Percentiles rank a stretch among this genome's conserved stretches.
Evolutionary conservation across 2,888 invertebrate genomes (phyloP).

Genomic region (Pammene aurita): DNA sequence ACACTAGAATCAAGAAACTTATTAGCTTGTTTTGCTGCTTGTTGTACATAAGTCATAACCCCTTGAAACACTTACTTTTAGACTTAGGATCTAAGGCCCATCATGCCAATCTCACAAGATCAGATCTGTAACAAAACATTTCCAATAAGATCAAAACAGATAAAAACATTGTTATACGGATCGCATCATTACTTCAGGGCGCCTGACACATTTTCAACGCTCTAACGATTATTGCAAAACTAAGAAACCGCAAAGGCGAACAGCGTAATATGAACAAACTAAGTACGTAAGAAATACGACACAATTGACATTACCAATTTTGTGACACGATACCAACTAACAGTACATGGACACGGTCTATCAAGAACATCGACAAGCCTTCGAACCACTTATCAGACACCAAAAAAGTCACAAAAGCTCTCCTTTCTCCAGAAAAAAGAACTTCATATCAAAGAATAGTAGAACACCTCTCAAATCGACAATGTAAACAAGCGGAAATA

Average conservation of each 20-base stretch:
- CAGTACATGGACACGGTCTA: constrained; percentile 65
- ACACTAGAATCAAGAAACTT: not conserved
- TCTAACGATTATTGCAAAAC: constrained; percentile 80
- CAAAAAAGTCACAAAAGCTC: constrained; percentile 63
- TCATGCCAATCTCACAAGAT: constrained; percentile 46
- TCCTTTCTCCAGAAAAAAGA: constrained; percentile 66
- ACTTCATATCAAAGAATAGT: constrained; percentile 60
- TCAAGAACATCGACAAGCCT: constrained; percentile 61
- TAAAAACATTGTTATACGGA: constrained; percentile 38
- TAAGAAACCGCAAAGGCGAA: constrained; percentile 58
- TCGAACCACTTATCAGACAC: constrained; percentile 53
- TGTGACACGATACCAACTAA: constrained; percentile 58
- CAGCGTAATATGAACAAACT: constrained; percentile 44
- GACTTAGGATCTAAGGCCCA: constrained; percentile 50
- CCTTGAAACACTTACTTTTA: constrained; percentile 26
- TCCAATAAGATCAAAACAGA: constrained; percentile 45
- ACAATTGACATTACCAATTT: constrained; percentile 51
- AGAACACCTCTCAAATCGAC: constrained; percentile 63
- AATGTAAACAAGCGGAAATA: constrained; percentile 75
- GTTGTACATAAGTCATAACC: not conserved
- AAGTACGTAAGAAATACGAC: constrained; percentile 49
- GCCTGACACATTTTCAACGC: constrained; percentile 81
- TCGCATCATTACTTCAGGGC: constrained; percentile 47
- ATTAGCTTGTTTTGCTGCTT: not conserved
- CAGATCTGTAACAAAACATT: constrained; percentile 47